Conservation (phyloP, 1,140 invertebrate genomes). For the Zaprionus capensis region DNA sequence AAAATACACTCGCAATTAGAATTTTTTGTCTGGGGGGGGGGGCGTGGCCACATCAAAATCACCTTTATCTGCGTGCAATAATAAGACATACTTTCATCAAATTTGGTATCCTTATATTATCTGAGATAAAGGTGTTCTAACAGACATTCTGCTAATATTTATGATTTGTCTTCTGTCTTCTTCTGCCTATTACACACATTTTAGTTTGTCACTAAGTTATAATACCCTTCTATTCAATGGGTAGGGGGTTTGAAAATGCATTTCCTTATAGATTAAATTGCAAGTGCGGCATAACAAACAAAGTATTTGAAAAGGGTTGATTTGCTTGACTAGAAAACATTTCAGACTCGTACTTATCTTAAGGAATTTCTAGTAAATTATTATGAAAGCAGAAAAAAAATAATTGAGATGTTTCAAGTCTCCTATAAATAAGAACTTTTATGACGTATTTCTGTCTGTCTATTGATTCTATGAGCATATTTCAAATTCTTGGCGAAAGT, state of each 20-base stretch:
- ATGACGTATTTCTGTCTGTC: conserved; percentile 2
- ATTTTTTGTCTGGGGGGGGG: too few relatives aligned
- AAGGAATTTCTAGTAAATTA: background rate
- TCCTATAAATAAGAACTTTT: conserved; percentile 31
- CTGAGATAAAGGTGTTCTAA: too few relatives aligned
- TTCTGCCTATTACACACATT: too few relatives aligned
- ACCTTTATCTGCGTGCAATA: too few relatives aligned
- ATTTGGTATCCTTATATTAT: too few relatives aligned
- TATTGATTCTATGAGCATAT: background rate
- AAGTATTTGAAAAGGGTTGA: background rate
- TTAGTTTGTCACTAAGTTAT: too few relatives aligned
- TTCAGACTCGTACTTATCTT: background rate
- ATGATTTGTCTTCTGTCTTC: too few relatives aligned
- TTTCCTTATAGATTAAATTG: background rate
- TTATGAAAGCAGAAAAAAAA: background rate
- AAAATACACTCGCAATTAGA: too few relatives aligned
- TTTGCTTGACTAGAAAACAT: background rate
- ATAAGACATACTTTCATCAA: too few relatives aligned
- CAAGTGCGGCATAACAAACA: background rate
- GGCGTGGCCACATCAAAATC: too few relatives aligned
- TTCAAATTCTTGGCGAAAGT: conserved; percentile 17
- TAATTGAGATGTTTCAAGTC: conserved; percentile 15
- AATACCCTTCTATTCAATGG: too few relatives aligned
- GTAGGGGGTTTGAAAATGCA: background rate
- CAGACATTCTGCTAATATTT: too few relatives aligned